Percentiles rank a stretch among this genome's conserved stretches.
These are phyloP conservation scores for Protobothrops flavoviridis DNA, from an alignment of 2,113 vertebrate species.

Conservation along the genomic window DNA sequence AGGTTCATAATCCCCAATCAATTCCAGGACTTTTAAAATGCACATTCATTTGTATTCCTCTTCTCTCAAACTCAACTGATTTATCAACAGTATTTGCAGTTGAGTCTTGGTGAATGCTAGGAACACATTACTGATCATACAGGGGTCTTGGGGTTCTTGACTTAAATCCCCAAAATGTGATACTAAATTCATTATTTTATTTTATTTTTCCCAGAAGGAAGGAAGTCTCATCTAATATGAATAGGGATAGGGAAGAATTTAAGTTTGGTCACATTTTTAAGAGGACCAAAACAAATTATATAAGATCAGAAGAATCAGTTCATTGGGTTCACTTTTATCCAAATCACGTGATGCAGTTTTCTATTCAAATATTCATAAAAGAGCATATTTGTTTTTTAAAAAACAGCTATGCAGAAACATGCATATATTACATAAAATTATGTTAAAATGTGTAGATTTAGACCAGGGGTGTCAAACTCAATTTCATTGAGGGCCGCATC, in stretches of 20 bases:
- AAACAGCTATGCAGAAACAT: not conserved
- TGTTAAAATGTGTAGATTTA: not conserved
- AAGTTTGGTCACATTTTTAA: not conserved
- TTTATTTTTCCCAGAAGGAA: not conserved
- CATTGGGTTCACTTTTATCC: not conserved
- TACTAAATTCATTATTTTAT: not conserved
- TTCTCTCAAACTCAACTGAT: slow-evolving; percentile 4
- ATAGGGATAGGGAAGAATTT: not conserved
- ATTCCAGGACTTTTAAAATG: slow-evolving; percentile 28
- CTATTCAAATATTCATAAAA: not conserved
- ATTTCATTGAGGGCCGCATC: too few species aligned
- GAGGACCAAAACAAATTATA: not conserved
- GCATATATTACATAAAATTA: not conserved
- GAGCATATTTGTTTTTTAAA: not conserved
- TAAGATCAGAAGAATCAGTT: not conserved
- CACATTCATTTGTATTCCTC: slow-evolving; percentile 28
- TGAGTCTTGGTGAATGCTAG: not conserved
- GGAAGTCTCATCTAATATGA: not conserved
- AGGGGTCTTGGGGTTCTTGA: not conserved
- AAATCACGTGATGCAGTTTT: not conserved
- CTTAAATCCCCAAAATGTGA: not conserved
- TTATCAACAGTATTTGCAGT: slow-evolving; percentile 20
- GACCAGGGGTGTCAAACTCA: not conserved
- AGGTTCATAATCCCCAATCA: slow-evolving; percentile 36
- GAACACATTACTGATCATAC: not conserved